Base-by-base conservation (phyloP, 2,113 vertebrate species). In the Uria lomvia region DNA sequence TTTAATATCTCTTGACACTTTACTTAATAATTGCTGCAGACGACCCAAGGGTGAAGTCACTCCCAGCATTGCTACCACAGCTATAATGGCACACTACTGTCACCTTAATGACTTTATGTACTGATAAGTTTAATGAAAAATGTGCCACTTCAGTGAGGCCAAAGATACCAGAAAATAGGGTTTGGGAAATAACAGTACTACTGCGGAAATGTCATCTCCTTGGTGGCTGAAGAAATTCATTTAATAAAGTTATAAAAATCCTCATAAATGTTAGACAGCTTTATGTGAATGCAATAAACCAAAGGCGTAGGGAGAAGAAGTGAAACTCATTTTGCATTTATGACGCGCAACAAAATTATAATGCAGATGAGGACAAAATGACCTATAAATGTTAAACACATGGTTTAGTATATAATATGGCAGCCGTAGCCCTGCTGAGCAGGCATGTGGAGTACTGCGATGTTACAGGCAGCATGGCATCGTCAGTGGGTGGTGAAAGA, bases 271-370 rank as follows among this genome's bases (percentile, higher is more conserved):
- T 88, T 92, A 9, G 93, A 94, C 92, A 95, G 96, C 47, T 98
- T 98, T 97, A 98, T 97, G 96, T 92, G 98, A 97, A 96, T 96
- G 87, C 79, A 95, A 95, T 97, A 97, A 97, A 97, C 74, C 36
- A 91, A 93, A 96, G 58, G 86, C 59, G 8, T 70, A 76, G 76
- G 85, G 72, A 94, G 91, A 97, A 92, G 66, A 95, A 94, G 66
- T 94, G 74, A 96, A 92, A 85, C 73, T 88, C 74, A 52, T 97
- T 98, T 96, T n/a, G 19, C 60, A 72, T 97, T 96, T 97, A 97
- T 95, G 96, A 77, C 86, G 87, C 19, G 11, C 65, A 91, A 93
- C 73, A 95, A 90, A 95, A 96, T 97, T 95, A 76, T 94, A 95
- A 93, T 86, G 80, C 72, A 92, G 76, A 95, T 80, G 92, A 96